Evolutionary conservation across 2,888 invertebrate species (phyloP), one percentile per base, ranked within the genome.

Genomic region (Cephonodes hylas): DNA sequence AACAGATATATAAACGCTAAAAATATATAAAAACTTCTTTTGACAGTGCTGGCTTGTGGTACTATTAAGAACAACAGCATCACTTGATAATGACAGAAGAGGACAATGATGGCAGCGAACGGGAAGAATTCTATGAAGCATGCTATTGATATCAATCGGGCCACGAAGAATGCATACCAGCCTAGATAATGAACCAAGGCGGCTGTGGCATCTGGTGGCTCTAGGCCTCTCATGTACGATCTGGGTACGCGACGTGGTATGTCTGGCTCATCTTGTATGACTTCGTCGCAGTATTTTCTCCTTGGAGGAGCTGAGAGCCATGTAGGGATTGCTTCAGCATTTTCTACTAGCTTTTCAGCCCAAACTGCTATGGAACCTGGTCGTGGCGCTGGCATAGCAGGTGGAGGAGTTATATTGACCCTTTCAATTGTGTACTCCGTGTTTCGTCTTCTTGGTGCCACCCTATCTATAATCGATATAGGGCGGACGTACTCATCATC

Each of bases 121-220:
- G 95, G 93, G 76, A 94, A 95, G 78, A 96, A 95, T 69, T 94
- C 93, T 25, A 94, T 95, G 73, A 96, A 95, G 0, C 95, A 93
- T 0, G 95, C 94, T 48, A 96, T 93, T 25, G 96, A 93, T 58
- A 96, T 86, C 84, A 96, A 91, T 56, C 97, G 93, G 44, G 95
- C 94, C n/a, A 95, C 78, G 57, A 96, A 94, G 77, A 96, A 96
- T 46, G 94, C 88, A 67, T 96, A 95, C 97, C 97, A 97, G 79
- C 96, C 96, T n/a, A 95, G 82, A 76, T 95, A 96, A 25, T 95
- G 93, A 3, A 96, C 89, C 5, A 95, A 80, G 70, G 94, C 94
- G 10, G 95, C 96, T 0, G 95, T 93, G 1, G 95, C 93, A 74
- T 96, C 96, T 71, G 96, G 96, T 67, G 96, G 96, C 67, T 96